Conservation (phyloP, 2,797 vertebrate species). For the Brachyrhaphis roseni region DNA sequence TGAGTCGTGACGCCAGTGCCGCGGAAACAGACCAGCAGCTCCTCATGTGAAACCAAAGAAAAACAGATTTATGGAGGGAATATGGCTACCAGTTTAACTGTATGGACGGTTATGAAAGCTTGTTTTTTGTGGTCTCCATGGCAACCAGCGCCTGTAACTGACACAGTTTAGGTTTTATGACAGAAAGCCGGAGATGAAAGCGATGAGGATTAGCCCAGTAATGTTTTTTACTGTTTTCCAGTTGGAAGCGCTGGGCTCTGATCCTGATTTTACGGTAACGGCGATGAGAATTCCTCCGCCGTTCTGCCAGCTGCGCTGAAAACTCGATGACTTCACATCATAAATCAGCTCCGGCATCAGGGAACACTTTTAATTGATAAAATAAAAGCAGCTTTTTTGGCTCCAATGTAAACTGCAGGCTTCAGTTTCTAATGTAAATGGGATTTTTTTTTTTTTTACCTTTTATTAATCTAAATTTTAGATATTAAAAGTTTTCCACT, state of each 20-base stretch:
- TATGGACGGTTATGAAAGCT: constrained; percentile 40
- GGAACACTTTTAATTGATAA: constrained; percentile 13
- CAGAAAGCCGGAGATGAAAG: constrained; percentile 51
- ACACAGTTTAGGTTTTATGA: constrained; percentile 48
- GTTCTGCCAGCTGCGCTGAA: constrained; percentile 45
- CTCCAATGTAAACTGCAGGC: constrained; percentile 1
- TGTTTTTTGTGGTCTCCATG: constrained; percentile 43
- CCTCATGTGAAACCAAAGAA: background rate
- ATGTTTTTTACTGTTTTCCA: constrained; percentile 25
- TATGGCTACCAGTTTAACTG: constrained; percentile 48
- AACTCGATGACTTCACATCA: constrained; percentile 47
- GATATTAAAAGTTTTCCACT: background rate
- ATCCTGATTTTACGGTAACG: constrained; percentile 22
- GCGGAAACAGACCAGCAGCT: too few relatives aligned
- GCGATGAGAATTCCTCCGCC: constrained; percentile 54
- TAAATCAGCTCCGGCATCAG: constrained; percentile 43
- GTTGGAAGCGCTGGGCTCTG: background rate
- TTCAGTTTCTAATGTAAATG: constrained; percentile 15
- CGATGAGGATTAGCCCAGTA: constrained; percentile 46
- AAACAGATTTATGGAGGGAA: constrained; percentile 6
- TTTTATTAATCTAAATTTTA: background rate
- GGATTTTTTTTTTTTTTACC: background rate
- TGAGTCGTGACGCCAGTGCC: background rate
- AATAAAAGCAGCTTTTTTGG: constrained; percentile 5
- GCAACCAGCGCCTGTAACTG: constrained; percentile 50